Evolutionary conservation across 1,140 invertebrate genomes (phyloP), one percentile per base, ranked within the genome.

Genomic region (Macrobrachium rosenbergii): DNA sequence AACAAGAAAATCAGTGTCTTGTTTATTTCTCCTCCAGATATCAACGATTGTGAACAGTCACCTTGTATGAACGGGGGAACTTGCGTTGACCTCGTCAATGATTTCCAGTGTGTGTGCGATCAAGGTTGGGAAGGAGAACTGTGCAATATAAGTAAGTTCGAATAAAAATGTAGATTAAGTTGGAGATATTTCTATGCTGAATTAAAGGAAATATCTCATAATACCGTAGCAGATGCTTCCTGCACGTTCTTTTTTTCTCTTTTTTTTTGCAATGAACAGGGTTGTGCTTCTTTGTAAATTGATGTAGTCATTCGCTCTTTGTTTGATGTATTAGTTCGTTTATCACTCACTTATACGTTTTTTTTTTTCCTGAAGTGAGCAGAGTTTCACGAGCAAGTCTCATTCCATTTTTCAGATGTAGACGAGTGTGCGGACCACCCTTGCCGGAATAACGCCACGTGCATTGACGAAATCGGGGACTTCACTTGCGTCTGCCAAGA

Each of bases 21-120:
- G 28, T 37, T 37, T n/a, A 23, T 59, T 79, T 17, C 52, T 59
- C 52, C 82, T 75, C 6, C 87, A 92, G 89, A 93, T 92, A 91
- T 93, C 19, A 92, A 94, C 90, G 96, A 98, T 91, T 98, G 97
- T 90, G 88, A 82, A 23, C 95, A 95, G 10, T 94, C 95, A 88
- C 96, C 97, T 0, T 98, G 97, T 91, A 94, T 95, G 91, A 97
- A 98, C 92, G 96, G 95, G 75, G 97, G 96, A 58, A 96, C 95
- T 73, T 98, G 97, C 92, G 92, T 95, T 43, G 95, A 96, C 91
- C 93, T 95, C 75, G 94, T 95, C 81, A 94, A 96, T 90, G 94
- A 94, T 16, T 97, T 96, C 92, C 93, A 93, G 81, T 97, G 96
- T 92, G 93, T 95, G 72, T 97, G 96, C 92, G 94, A 95, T n/a